phyloP scores from a whole-genome alignment of 2,113 vertebrate genomes.

The Mus pahari region DNA sequence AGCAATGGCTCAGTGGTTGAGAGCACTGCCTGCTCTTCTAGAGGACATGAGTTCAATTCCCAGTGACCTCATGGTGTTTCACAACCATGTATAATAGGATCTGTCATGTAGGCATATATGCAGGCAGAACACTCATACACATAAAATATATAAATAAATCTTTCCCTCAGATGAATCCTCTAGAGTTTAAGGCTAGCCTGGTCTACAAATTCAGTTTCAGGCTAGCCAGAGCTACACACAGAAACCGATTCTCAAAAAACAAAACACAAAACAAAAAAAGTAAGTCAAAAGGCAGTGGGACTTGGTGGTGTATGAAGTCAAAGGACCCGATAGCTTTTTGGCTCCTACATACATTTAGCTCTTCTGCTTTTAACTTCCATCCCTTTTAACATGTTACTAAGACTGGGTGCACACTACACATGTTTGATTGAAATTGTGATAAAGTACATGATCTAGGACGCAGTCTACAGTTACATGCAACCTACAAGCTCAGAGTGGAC shows the following conservation, averaged over 20 bases:
- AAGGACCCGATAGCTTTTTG: no score
- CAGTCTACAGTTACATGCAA: not conserved
- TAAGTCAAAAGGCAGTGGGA: not conserved
- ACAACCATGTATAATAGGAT: not conserved
- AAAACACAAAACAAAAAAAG: not conserved
- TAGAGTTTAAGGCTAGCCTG: not conserved
- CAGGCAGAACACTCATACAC: not conserved
- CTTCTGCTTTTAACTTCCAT: not conserved
- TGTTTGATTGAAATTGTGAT: not conserved
- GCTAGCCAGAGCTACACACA: not conserved
- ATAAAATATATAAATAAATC: not conserved
- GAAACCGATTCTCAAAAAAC: not conserved
- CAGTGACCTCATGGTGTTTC: not conserved
- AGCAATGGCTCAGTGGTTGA: not conserved
- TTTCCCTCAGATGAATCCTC: not conserved
- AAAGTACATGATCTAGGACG: not conserved
- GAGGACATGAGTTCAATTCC: not conserved
- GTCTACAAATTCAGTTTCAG: not conserved
- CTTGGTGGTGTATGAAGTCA: not conserved
- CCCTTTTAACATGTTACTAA: slow-evolving; percentile 4
- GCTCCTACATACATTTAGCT: no score
- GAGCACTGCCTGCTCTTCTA: not conserved
- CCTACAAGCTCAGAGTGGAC: not conserved
- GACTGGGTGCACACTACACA: not conserved
- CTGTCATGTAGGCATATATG: not conserved